A percentile compares a stretch with the other conserved stretches of the same genome.
Conservation (phyloP, 2,113 vertebrate species). For the Varanus komodoensis region DNA sequence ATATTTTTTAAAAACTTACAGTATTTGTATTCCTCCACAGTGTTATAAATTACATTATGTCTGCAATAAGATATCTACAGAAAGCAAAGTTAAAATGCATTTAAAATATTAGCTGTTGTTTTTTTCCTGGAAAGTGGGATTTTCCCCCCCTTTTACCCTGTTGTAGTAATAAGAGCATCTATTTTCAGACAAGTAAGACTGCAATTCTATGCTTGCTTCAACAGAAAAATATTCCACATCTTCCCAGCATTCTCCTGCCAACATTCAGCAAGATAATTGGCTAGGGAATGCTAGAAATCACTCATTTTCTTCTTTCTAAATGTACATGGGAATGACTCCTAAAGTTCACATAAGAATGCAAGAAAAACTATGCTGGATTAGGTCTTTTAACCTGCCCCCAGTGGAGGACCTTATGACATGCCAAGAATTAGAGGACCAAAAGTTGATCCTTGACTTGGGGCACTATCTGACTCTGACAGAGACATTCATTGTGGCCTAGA, state of each 20-base stretch:
- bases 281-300: too few relatives aligned
- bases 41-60: conserved; percentile 12
- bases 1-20: conserved; percentile 9
- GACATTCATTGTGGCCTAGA: not conserved
- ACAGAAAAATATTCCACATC: too few relatives aligned
- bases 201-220: too few relatives aligned
- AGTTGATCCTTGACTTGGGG: not conserved
- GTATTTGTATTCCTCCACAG: conserved; percentile 4
- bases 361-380: not conserved
- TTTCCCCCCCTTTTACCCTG: not conserved
- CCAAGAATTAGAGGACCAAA: not conserved
- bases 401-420: not conserved
- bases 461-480: not conserved
- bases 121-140: not conserved
- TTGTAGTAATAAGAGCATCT: not conserved
- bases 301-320: too few relatives aligned
- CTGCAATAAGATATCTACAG: not conserved
- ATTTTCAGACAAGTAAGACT: not conserved
- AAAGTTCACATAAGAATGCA: not conserved
- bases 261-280: too few relatives aligned
- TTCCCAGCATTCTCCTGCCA: too few relatives aligned
- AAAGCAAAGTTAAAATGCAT: not conserved
- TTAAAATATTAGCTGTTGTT: not conserved
- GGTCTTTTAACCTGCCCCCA: not conserved
- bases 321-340: too few relatives aligned